Percentiles rank a stretch among this genome's conserved stretches.
These are phyloP conservation scores for Herminia tarsipennalis DNA, from an alignment of 2,888 invertebrate species.

Conservation along the genomic window DNA sequence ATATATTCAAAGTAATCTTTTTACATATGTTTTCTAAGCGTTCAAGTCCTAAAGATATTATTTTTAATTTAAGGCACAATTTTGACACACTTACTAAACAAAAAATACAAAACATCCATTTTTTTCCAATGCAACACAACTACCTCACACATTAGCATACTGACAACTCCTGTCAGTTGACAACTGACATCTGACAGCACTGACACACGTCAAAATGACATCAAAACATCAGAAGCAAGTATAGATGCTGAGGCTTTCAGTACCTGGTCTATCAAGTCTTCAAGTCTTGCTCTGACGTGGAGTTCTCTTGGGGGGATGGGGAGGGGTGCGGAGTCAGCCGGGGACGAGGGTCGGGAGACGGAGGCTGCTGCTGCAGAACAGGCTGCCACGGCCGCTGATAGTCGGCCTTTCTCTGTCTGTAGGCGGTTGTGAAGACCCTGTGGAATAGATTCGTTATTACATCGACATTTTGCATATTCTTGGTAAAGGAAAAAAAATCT, in stretches of 20 bases:
- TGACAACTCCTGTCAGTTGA: neutral
- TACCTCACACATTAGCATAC: neutral
- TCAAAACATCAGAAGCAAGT: slow-evolving; percentile 57
- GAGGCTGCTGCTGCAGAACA: slow-evolving; percentile 97
- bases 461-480: too few relatives aligned
- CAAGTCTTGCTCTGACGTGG: slow-evolving; percentile 92
- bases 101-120: neutral
- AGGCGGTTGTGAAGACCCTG: slow-evolving; percentile 92
- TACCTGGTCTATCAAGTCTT: slow-evolving; percentile 97
- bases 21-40: too few relatives aligned
- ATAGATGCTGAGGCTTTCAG: slow-evolving; percentile 49
- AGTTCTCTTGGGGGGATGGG: slow-evolving; percentile 94
- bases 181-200: slow-evolving; percentile 1
- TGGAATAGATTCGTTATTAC: neutral
- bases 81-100: neutral
- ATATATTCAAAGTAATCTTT: too few relatives aligned
- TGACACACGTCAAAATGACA: slow-evolving; percentile 54
- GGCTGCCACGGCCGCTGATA: slow-evolving; percentile 95
- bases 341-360: slow-evolving; percentile 95
- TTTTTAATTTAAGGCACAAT: neutral
- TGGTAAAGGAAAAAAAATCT: too few relatives aligned
- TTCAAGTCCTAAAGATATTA: neutral
- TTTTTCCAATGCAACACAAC: slow-evolving; percentile 22
- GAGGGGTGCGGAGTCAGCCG: slow-evolving; percentile 93
- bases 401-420: slow-evolving; percentile 94